Conservation (phyloP, 2,797 vertebrate species). For the Scolopax bukidnonensis region DNA sequence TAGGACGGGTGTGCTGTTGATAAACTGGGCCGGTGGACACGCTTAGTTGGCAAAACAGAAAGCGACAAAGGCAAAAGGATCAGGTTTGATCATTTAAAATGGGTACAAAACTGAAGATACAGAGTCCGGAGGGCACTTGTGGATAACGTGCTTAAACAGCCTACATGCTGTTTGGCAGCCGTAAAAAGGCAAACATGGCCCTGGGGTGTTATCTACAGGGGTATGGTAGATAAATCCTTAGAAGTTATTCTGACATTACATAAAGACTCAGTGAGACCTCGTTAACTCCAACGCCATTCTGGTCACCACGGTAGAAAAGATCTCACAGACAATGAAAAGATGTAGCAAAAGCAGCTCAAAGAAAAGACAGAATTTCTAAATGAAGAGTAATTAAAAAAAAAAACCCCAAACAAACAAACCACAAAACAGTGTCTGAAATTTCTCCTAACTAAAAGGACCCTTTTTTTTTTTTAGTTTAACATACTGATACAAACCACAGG, state of each 20-base stretch:
- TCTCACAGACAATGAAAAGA: slow-evolving; percentile 55
- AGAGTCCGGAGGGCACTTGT: slow-evolving; percentile 70
- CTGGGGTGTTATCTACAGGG: slow-evolving; percentile 67
- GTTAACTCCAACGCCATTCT: slow-evolving; percentile 71
- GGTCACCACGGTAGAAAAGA: slow-evolving; percentile 54
- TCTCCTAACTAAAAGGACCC: background rate
- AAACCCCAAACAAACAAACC: background rate
- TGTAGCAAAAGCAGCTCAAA: slow-evolving; percentile 11
- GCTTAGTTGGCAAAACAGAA: slow-evolving; percentile 65
- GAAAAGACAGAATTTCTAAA: background rate
- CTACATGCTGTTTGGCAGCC: slow-evolving; percentile 69
- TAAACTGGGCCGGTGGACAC: slow-evolving; percentile 38
- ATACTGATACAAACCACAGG: background rate
- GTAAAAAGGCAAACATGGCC: slow-evolving; percentile 72
- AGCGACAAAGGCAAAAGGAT: slow-evolving; percentile 64
- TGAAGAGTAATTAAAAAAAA: background rate
- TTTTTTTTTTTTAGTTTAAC: background rate
- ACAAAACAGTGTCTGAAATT: background rate
- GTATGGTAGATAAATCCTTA: slow-evolving; percentile 55
- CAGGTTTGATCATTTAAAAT: slow-evolving; percentile 73
- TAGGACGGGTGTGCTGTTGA: background rate
- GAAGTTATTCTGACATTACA: slow-evolving; percentile 72
- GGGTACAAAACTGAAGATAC: slow-evolving; percentile 67
- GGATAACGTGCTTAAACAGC: slow-evolving; percentile 60
- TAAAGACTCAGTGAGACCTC: slow-evolving; percentile 73